Evolutionary conservation across 2,113 vertebrate genomes (phyloP).

Genomic region (Bufo gargarizans): DNA sequence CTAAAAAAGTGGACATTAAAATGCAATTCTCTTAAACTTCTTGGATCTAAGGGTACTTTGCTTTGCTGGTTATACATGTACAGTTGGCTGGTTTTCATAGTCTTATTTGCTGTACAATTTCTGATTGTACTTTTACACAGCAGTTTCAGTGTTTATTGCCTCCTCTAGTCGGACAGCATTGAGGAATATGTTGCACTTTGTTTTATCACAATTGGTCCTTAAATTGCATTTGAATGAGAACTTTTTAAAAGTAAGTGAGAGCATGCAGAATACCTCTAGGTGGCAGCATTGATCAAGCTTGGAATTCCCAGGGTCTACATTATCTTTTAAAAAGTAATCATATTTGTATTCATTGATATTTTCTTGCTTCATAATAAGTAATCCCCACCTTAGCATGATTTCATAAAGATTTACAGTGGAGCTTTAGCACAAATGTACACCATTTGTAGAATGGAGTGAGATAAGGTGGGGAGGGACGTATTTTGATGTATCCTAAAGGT

Average conservation of each 20-base stretch:
- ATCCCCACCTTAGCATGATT: conserved; percentile 52
- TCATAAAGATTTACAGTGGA: conserved; percentile 44
- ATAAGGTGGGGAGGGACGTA: conserved; percentile 45
- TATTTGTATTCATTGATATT: conserved; percentile 55
- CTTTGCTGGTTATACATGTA: background rate
- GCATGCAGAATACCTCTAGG: conserved; percentile 65
- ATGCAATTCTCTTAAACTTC: background rate
- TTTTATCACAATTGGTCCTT: background rate
- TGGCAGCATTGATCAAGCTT: conserved; percentile 67
- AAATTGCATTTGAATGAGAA: background rate
- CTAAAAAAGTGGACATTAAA: background rate
- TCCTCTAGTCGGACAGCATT: background rate
- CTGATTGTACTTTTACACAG: too few species aligned
- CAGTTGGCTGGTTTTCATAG: background rate
- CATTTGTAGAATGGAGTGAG: conserved; percentile 56
- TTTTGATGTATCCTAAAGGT: conserved; percentile 58
- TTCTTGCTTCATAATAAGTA: conserved; percentile 59
- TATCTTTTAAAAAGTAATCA: conserved; percentile 49
- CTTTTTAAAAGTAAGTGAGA: background rate
- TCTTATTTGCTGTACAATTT: too few species aligned
- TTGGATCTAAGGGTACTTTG: background rate
- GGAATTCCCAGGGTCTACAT: conserved; percentile 50
- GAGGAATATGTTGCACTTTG: background rate
- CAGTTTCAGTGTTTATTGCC: background rate
- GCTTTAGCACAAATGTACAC: conserved; percentile 52